Conservation (phyloP, 2,113 vertebrate genomes). For the Benitochromis conjunctus region DNA sequence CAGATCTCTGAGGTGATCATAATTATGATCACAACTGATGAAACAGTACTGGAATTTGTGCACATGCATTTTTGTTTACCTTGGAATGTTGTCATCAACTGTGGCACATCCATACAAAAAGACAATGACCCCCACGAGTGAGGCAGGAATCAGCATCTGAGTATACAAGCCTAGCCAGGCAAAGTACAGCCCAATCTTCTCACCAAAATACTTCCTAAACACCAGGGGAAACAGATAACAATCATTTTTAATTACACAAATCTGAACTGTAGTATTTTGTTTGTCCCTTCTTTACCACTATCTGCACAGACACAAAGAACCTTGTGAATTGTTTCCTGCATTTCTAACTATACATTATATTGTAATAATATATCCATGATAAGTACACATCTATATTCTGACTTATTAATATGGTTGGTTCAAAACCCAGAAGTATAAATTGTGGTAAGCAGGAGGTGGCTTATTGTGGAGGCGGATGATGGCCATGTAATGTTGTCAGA, state of each 20-base stretch:
- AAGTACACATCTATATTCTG: neutral
- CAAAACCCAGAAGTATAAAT: neutral
- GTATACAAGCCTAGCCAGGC: conserved; percentile 98
- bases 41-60: neutral
- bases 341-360: neutral
- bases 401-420: neutral
- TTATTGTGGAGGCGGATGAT: neutral
- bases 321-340: neutral
- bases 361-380: neutral
- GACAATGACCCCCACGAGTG: conserved; percentile 90
- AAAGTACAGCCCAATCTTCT: conserved; percentile 98
- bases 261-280: neutral
- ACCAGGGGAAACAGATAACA: neutral
- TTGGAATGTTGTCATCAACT: conserved; percentile 92
- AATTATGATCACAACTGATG: neutral
- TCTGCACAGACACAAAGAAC: neutral
- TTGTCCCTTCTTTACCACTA: neutral
- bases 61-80: conserved; percentile 64
- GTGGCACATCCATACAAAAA: conserved; percentile 96
- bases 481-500: neutral
- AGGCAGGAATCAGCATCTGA: conserved; percentile 96
- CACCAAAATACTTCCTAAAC: conserved; percentile 94
- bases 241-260: neutral
- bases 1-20: neutral
- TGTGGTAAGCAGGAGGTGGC: neutral